phyloP scores from a whole-genome alignment of 2,113 vertebrate species.

The Crotalus horridus region DNA sequence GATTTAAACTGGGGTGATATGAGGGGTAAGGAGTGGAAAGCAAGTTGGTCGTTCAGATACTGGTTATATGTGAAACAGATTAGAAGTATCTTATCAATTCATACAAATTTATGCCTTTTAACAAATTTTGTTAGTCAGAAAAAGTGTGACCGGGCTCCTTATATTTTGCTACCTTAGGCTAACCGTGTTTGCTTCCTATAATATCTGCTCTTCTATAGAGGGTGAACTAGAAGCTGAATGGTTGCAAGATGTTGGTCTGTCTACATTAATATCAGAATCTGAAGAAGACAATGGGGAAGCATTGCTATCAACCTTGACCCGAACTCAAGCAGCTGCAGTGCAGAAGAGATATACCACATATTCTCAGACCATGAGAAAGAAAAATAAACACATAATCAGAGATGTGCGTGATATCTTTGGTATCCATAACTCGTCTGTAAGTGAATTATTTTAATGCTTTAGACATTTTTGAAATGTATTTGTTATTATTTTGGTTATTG shows the following conservation, averaged over 20 bases:
- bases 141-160: not conserved
- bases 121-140: not conserved
- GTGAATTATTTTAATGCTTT: conserved; percentile 21
- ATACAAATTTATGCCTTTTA: not conserved
- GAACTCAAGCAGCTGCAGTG: conserved; percentile 87
- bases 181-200: not conserved
- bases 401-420: conserved; percentile 91
- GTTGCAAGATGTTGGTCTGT: conserved; percentile 89
- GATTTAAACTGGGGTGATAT: not conserved
- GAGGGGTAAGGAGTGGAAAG: not conserved
- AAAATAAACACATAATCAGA: conserved; percentile 80
- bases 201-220: conserved; percentile 62
- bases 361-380: conserved; percentile 85
- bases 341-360: conserved; percentile 89
- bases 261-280: conserved; percentile 78
- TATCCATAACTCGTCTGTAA: conserved; percentile 72
- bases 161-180: not conserved
- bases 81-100: not conserved
- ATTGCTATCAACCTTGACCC: conserved; percentile 87
- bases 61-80: not conserved
- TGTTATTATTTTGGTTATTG: not conserved
- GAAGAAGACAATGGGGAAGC: conserved; percentile 79
- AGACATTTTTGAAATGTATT: not conserved
- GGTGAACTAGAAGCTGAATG: conserved; percentile 91
- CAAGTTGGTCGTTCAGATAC: not conserved